Evolutionary conservation across 2,888 invertebrate genomes (phyloP), one percentile per base, ranked within the genome.

Genomic region (Melieria picta): DNA sequence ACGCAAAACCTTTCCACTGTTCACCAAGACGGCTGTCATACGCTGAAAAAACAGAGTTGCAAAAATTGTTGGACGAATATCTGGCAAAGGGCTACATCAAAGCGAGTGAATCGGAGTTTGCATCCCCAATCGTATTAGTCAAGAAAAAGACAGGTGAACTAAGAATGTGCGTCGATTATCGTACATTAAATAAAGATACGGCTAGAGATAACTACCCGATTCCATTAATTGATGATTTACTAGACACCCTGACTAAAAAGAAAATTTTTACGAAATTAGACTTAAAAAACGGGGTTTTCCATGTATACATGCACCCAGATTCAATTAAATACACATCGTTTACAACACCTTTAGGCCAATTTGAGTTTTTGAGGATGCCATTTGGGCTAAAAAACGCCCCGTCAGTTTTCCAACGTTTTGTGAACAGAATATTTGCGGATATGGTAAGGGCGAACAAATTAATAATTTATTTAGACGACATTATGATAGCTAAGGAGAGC

Each of bases 31-130:
- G 73, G 42, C 13, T 71, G 11, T 67, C 71, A 11, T 73, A 73
- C 50, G 11, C 68, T 1, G 71, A 65, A 16, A 73, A 73, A 45
- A 5, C 7, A 16, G 62, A 69, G 48, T 11, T 72, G n/a, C 72
- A 72, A 56, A 64, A 68, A 61, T 30, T 72, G 11, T 56, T 72
- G 11, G 69, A 72, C 13, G 72, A 69, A 16, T 69, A 72, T 55
- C 65, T 69, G 61, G 10, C 10, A 3, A 69, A 65, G 43, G 72
- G 61, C 5, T 72, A 61, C 46, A 72, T 72, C 57, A 55, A 67
- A 6, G 47, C 63, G 30, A 69, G 58, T 45, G 66, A 71, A 61
- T 70, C 70, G 46, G 68, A 61, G 42, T 61, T 61, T 61, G 61
- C 47, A 6, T 61, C 61, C 5, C 61, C 57, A 16, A 30, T 57